Evolutionary conservation across 1,140 invertebrate species (phyloP), one percentile per base, ranked within the genome.

Genomic region (Paraescarpia echinospica): DNA sequence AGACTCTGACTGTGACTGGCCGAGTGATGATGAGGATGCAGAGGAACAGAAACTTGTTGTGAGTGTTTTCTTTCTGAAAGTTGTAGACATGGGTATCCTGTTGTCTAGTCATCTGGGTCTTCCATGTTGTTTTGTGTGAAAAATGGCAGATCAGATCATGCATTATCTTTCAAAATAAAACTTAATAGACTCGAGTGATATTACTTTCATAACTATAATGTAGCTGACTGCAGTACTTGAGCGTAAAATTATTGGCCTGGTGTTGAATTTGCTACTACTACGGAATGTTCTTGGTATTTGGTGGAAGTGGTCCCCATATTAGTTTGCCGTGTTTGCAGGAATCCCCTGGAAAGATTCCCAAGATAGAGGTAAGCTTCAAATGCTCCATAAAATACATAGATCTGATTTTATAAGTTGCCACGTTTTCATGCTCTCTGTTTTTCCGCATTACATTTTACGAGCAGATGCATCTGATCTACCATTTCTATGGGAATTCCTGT

Each of bases 1-100:
- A 34, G 98, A 99, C 93, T 97, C 97, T 0, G 98, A 99, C 95
- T 95, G 95, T 94, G 95, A 96, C 91, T 96, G 96, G 94, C 95
- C 96, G 27, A 95, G 96, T 93, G 95, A 96, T 93, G 95, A 95
- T 27, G 95, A 96, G n/a, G 95, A 95, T 18, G 95, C 96, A 27
- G 95, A 94, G 92, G 93, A 94, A 31, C 91, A 92, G 12, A 88
- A 94, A 90, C 90, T 93, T 34, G 92, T 89, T 33, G 89, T 90
- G 89, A 34, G 89, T 90, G 35, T 90, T 90, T n/a, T n/a, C 5
- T 18, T 22, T 34, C 5, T 34, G 89, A n/a, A 34, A 5, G 33
- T 5, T 90, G 18, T 90, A 35, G 14, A n/a, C 18, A 18, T n/a
- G 89, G 22, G 59, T 18, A 77, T 77, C 59, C 59, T 77, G 18